phyloP scores from a whole-genome alignment of 2,113 vertebrate genomes.

The Upupa epops region DNA sequence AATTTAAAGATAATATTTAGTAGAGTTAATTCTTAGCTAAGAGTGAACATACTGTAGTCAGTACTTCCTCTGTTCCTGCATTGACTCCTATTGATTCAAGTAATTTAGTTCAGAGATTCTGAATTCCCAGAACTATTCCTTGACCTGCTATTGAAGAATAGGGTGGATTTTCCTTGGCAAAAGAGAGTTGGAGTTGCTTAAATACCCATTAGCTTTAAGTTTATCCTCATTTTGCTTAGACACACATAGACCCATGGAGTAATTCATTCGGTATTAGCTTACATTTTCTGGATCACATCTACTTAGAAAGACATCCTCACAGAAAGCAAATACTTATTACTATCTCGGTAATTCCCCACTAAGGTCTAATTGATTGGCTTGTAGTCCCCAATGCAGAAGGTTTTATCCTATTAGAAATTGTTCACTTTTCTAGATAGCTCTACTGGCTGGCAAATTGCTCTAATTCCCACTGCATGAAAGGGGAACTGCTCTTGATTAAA shows the following conservation, averaged over 20 bases:
- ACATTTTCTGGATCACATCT: conserved; percentile 40
- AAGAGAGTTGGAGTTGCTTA: background rate
- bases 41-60: background rate
- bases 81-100: conserved; percentile 24
- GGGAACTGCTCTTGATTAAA: background rate
- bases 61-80: background rate
- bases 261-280: background rate
- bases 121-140: conserved; percentile 31
- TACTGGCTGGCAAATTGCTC: conserved; percentile 7
- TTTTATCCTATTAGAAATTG: conserved; percentile 29
- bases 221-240: conserved; percentile 41
- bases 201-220: conserved; percentile 32
- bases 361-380: conserved; percentile 45
- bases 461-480: background rate
- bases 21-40: background rate
- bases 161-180: conserved; percentile 23
- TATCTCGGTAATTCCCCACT: conserved; percentile 24
- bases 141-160: conserved; percentile 15
- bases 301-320: conserved; percentile 26
- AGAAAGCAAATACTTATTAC: conserved; percentile 44
- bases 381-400: background rate
- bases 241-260: background rate
- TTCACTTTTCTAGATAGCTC: background rate
- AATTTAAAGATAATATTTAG: background rate
- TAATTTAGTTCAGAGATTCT: conserved; percentile 24